These are phyloP conservation scores for Sandelia bainsii DNA, from an alignment of 2,797 vertebrate genomes.

Conservation along the genomic window DNA sequence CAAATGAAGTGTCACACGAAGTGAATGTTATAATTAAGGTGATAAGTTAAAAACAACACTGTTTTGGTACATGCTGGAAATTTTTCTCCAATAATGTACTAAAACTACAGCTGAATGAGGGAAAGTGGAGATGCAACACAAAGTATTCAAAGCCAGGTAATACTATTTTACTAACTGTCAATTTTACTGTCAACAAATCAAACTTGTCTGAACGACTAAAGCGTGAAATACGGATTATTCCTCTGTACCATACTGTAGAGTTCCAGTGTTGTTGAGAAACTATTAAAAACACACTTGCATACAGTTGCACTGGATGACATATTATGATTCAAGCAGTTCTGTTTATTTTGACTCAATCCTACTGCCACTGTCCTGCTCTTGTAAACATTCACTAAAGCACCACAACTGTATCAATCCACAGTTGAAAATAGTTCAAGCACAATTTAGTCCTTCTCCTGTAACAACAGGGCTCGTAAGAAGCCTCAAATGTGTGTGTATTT, in stretches of 20 bases:
- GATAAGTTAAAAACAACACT: conserved; percentile 29
- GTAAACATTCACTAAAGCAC: not conserved
- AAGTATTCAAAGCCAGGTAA: conserved; percentile 18
- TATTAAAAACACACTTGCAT: not conserved
- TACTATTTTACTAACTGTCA: conserved; percentile 1
- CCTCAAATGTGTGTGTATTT: not conserved
- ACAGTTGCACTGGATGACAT: not conserved
- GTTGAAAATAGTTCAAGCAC: not conserved
- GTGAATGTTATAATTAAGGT: conserved; percentile 37
- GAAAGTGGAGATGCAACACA: not conserved
- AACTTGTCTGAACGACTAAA: conserved; percentile 3
- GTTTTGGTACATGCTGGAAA: conserved; percentile 21
- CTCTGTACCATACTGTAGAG: conserved; percentile 1
- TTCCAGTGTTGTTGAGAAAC: not conserved
- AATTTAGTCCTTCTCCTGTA: not conserved
- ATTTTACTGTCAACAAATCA: conserved; percentile 21
- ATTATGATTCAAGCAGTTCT: not conserved
- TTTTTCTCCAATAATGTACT: conserved; percentile 12
- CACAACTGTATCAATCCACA: not conserved
- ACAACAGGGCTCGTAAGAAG: not conserved
- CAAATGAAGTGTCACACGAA: conserved; percentile 33
- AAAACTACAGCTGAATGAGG: not conserved
- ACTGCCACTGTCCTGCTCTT: not conserved
- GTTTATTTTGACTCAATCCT: conserved; percentile 6
- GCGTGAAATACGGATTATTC: not conserved